A percentile compares a stretch with the other conserved stretches of the same genome.
Conservation (phyloP, 2,888 invertebrate genomes). For the Hirudinaria manillensis region DNA sequence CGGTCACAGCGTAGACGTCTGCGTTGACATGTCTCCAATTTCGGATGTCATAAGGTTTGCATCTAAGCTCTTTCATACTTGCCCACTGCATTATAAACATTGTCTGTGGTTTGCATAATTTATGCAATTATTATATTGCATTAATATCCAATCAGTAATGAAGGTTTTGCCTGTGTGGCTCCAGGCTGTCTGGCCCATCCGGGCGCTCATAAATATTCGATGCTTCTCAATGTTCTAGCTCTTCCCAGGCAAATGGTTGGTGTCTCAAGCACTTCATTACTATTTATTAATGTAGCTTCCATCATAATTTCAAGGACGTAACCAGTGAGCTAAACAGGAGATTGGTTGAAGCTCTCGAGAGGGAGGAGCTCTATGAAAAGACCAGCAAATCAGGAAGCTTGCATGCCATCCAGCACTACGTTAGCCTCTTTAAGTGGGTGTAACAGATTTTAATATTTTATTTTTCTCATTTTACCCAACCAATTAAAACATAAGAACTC, state of each 20-base stretch:
- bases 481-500: background rate
- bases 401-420: conserved; percentile 38
- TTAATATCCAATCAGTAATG: conserved; percentile 26
- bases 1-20: conserved; percentile 63
- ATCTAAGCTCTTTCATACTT: no score
- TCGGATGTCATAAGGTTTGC: conserved; percentile 58
- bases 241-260: conserved; percentile 47
- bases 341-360: conserved; percentile 48
- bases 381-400: background rate
- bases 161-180: conserved; percentile 24
- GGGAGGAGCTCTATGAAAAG: conserved; percentile 46
- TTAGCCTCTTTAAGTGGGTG: conserved; percentile 44
- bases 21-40: conserved; percentile 64
- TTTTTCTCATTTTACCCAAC: background rate
- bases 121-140: no score
- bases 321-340: conserved; percentile 51
- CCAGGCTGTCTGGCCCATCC: conserved; percentile 47
- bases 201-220: conserved; percentile 37
- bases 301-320: conserved; percentile 45
- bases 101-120: no score
- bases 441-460: conserved; percentile 42
- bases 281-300: background rate
- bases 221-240: conserved; percentile 44
- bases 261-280: no score
- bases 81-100: conserved; percentile 2